These are phyloP conservation scores for Brienomyrus longianalis DNA, from an alignment of 2,113 vertebrate species.

Conservation along the genomic window DNA sequence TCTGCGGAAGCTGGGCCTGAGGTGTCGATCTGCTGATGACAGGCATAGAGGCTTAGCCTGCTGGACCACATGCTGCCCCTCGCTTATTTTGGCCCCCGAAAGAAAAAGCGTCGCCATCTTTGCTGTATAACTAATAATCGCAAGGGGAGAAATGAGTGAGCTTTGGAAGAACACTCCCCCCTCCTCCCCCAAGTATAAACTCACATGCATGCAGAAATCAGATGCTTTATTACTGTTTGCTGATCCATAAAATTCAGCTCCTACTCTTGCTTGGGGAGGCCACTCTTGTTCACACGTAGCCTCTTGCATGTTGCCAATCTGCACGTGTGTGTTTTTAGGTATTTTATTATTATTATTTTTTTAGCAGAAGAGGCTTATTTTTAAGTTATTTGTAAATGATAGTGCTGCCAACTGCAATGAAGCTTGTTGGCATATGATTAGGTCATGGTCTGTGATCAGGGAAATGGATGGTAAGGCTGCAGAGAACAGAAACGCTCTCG, in stretches of 20 bases:
- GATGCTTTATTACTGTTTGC: neutral
- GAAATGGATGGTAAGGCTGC: neutral
- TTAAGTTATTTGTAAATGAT: neutral
- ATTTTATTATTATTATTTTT: neutral
- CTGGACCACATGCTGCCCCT: neutral
- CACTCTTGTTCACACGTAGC: neutral
- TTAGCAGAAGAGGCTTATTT: neutral
- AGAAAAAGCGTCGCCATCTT: neutral
- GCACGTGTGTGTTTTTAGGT: neutral
- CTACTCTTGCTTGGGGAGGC: neutral
- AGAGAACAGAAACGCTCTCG: neutral
- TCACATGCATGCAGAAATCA: neutral
- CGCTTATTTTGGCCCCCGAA: neutral
- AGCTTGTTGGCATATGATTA: neutral
- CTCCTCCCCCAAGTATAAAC: neutral
- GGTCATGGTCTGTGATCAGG: neutral
- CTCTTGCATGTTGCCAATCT: neutral
- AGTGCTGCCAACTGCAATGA: neutral
- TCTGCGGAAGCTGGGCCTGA: neutral
- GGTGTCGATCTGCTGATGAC: neutral
- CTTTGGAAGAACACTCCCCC: neutral
- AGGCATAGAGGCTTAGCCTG: neutral
- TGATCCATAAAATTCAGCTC: neutral
- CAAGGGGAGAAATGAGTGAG: neutral
- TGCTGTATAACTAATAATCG: neutral